Evolutionary conservation across 1,140 invertebrate species (phyloP).

Genomic region (Drosophila kohkoa): DNA sequence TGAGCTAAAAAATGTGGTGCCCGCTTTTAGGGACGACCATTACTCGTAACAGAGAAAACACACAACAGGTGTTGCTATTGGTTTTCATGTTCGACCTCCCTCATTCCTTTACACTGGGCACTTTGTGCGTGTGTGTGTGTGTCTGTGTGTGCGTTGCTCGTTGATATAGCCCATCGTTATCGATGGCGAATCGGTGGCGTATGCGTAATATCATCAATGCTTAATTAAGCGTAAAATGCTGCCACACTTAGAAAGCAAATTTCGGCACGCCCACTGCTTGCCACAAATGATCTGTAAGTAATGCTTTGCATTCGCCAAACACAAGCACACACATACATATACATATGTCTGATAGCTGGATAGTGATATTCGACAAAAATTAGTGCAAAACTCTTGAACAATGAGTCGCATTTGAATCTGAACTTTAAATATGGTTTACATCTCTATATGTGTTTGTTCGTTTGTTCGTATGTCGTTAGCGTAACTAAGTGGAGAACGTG

Average conservation of each 20-base stretch:
- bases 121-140: no score
- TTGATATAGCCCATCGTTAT: slow-evolving; percentile 26
- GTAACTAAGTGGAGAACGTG: no score
- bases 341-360: no score
- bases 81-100: no score
- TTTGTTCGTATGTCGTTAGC: no score
- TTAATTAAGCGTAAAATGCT: slow-evolving; percentile 79
- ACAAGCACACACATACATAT: no score
- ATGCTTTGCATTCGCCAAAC: slow-evolving; percentile 27
- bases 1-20: slow-evolving; percentile 21
- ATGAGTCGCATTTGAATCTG: no score
- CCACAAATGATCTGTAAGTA: slow-evolving; percentile 72
- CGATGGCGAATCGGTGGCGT: slow-evolving; percentile 26
- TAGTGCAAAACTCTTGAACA: no score
- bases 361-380: no score
- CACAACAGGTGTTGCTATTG: slow-evolving; percentile 1
- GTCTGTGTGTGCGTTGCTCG: background rate
- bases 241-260: slow-evolving; percentile 72
- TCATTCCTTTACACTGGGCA: no score
- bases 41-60: slow-evolving; percentile 17
- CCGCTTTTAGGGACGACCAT: slow-evolving; percentile 27
- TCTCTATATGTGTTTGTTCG: no score
- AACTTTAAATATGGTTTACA: no score
- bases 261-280: slow-evolving; percentile 41
- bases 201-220: slow-evolving; percentile 66